Percentiles rank a stretch among this genome's conserved stretches.
Evolutionary conservation across 2,113 vertebrate genomes (phyloP).

Genomic region (Bungarus multicinctus): DNA sequence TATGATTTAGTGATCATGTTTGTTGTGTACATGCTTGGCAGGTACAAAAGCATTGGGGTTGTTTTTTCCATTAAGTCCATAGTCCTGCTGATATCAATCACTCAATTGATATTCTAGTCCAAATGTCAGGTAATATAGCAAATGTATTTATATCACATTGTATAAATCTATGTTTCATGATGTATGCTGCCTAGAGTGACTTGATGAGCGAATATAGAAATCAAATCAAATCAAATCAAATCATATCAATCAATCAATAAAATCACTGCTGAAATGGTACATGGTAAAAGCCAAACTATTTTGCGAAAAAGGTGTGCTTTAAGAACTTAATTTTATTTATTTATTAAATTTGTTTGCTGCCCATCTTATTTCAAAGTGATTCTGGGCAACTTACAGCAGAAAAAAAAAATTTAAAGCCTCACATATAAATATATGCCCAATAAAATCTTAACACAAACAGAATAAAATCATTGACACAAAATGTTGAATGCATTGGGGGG

Average conservation of each 20-base stretch:
- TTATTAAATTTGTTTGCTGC: too few relatives aligned
- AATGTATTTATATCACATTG: neutral
- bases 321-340: neutral
- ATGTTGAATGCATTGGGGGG: too few relatives aligned
- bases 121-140: neutral
- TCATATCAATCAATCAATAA: too few relatives aligned
- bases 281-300: neutral
- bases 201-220: neutral
- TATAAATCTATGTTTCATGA: neutral
- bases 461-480: too few relatives aligned
- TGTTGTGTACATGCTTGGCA: neutral
- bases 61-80: neutral
- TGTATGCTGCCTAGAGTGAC: neutral
- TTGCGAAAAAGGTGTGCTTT: neutral
- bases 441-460: too few relatives aligned
- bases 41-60: neutral
- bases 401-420: too few relatives aligned
- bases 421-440: too few relatives aligned
- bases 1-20: neutral
- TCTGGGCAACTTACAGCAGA: too few relatives aligned
- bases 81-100: neutral
- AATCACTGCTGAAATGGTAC: neutral
- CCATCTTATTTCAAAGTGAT: too few relatives aligned
- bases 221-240: neutral
- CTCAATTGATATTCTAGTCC: neutral